Evolutionary conservation across 1,140 invertebrate genomes (phyloP).

Genomic region (Platorchestia sp.): DNA sequence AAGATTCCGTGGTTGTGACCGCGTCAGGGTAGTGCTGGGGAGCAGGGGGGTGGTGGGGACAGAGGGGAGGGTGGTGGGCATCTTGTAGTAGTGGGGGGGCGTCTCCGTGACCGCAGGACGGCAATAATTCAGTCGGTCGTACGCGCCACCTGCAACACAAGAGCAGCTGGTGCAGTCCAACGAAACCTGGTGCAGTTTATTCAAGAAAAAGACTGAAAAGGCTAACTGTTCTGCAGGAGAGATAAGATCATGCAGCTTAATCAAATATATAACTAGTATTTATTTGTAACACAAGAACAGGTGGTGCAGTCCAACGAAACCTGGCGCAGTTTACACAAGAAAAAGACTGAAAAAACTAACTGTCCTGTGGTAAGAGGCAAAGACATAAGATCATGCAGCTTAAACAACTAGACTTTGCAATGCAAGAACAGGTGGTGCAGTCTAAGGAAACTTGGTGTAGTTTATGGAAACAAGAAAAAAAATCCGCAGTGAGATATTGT

Average conservation of each 20-base stretch:
- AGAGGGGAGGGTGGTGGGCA: constrained; percentile 71
- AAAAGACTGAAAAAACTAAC: neutral
- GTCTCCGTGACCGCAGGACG: constrained; percentile 80
- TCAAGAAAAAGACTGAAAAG: neutral
- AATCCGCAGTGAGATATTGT: too few species aligned
- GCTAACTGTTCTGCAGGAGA: neutral
- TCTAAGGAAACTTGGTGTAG: too few species aligned
- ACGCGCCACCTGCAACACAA: constrained; percentile 78
- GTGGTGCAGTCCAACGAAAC: constrained; percentile 14
- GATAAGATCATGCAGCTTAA: constrained; percentile 36
- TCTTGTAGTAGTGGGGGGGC: constrained; percentile 86
- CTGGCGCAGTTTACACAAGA: neutral
- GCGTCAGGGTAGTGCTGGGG: constrained; percentile 16
- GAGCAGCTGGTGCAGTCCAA: constrained; percentile 3
- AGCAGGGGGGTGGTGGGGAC: constrained; percentile 51
- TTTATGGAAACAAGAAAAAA: too few species aligned
- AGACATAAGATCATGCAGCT: neutral
- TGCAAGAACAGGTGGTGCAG: neutral
- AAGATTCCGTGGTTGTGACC: constrained; percentile 1
- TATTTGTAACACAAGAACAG: neutral
- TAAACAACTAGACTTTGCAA: neutral
- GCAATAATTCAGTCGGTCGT: constrained; percentile 89
- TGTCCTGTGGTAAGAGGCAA: too few species aligned
- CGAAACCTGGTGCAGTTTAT: neutral
- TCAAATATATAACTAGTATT: neutral